Conservation (phyloP, 2,797 vertebrate species). For the Neosilurus hyrtlii region DNA sequence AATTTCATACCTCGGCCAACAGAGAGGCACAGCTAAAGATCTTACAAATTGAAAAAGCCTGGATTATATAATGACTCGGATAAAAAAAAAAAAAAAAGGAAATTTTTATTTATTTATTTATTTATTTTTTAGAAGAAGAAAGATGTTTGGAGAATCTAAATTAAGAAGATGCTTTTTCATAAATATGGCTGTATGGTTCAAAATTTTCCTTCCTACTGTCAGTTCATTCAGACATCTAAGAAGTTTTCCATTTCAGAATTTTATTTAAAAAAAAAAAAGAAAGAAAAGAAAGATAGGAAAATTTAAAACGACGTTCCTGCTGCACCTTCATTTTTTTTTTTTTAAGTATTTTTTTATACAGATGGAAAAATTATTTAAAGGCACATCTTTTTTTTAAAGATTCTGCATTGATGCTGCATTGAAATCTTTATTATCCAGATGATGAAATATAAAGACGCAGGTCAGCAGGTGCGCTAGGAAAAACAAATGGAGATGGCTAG, state of each 20-base stretch:
- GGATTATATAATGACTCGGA: slow-evolving; percentile 31
- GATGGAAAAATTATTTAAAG: background rate
- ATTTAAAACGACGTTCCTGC: background rate
- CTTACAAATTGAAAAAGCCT: slow-evolving; percentile 71
- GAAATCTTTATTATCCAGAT: background rate
- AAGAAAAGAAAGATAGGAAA: too few relatives aligned
- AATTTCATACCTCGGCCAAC: slow-evolving; percentile 72
- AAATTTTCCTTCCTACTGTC: background rate
- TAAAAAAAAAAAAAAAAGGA: background rate
- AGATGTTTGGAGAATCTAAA: slow-evolving; percentile 3
- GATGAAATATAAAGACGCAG: background rate
- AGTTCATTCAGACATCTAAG: background rate
- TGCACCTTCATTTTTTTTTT: background rate
- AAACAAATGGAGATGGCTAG: background rate
- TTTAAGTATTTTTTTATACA: background rate
- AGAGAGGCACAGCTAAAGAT: slow-evolving; percentile 69
- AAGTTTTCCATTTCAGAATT: background rate
- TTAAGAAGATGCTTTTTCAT: background rate
- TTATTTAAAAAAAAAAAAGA: background rate
- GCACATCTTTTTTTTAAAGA: background rate
- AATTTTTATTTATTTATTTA: too few relatives aligned
- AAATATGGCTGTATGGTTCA: background rate
- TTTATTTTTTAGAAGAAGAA: too few relatives aligned
- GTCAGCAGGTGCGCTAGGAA: background rate
- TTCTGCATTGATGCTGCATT: background rate